A percentile compares a stretch with the other conserved stretches of the same genome.
Conservation (phyloP, 53 echinoderm and acorn worm species). For the Echinometra lucunter region DNA sequence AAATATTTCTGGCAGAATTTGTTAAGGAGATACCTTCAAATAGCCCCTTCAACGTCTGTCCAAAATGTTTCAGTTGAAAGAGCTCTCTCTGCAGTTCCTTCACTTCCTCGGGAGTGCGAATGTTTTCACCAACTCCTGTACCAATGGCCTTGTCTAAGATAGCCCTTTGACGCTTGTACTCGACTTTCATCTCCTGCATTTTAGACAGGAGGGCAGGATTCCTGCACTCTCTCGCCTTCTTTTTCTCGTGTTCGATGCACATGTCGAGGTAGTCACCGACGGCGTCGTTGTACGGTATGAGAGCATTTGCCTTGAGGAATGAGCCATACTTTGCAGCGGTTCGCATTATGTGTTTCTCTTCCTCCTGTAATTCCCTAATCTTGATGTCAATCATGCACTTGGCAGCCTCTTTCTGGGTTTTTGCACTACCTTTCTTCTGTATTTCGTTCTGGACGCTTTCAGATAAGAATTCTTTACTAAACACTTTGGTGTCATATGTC, state of each 20-base stretch:
- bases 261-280: conserved; percentile 69
- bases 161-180: neutral
- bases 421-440: neutral
- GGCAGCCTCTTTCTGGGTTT: neutral
- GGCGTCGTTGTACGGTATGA: conserved; percentile 65
- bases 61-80: conserved; percentile 43
- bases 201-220: neutral
- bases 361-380: neutral
- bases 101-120: neutral
- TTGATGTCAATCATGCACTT: neutral
- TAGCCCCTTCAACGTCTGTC: conserved; percentile 17
- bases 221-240: neutral
- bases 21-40: neutral
- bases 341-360: neutral
- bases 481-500: neutral
- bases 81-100: conserved; percentile 36
- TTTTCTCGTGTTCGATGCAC: conserved; percentile 35
- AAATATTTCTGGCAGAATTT: neutral
- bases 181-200: conserved; percentile 24
- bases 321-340: conserved; percentile 28
- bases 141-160: neutral
- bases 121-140: neutral
- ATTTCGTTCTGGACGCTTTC: neutral
- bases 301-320: conserved; percentile 50
- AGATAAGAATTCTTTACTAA: neutral